Conservation (phyloP, 2,113 vertebrate species). For the Bolborhynchus lineola region DNA sequence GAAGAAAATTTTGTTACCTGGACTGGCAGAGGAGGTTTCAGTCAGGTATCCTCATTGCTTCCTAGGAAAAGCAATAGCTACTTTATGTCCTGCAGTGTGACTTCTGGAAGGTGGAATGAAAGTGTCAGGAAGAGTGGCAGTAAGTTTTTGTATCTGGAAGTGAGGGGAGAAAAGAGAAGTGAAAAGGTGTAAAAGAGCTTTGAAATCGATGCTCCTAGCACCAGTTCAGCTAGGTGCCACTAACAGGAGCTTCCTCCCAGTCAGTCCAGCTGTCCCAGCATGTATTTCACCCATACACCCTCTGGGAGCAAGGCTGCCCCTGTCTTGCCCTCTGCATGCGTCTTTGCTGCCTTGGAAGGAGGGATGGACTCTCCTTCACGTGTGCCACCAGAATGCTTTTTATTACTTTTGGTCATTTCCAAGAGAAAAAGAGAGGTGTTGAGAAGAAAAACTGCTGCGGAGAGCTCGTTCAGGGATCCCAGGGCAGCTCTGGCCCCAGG, state of each 20-base stretch:
- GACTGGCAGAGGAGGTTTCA: neutral
- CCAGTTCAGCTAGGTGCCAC: accelerated
- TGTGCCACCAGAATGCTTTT: accelerated
- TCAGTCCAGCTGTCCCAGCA: neutral
- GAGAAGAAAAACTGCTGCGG: neutral
- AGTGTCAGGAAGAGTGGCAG: neutral
- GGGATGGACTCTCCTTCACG: neutral
- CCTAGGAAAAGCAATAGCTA: neutral
- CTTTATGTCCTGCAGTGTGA: neutral
- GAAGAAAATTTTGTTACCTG: neutral
- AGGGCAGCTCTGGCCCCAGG: neutral
- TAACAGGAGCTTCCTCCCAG: neutral
- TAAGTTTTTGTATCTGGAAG: neutral
- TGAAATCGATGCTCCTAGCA: neutral
- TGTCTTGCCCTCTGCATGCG: neutral
- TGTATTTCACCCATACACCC: accelerated
- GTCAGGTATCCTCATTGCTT: neutral
- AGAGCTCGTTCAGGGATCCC: neutral
- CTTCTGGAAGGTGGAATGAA: neutral
- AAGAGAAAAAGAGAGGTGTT: neutral
- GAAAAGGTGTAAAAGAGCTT: neutral
- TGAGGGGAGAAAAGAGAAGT: neutral
- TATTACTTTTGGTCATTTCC: neutral
- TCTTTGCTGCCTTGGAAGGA: neutral
- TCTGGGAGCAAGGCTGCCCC: neutral